These are phyloP conservation scores for Tribolium madens DNA, from an alignment of 1,140 invertebrate species.

Conservation along the genomic window DNA sequence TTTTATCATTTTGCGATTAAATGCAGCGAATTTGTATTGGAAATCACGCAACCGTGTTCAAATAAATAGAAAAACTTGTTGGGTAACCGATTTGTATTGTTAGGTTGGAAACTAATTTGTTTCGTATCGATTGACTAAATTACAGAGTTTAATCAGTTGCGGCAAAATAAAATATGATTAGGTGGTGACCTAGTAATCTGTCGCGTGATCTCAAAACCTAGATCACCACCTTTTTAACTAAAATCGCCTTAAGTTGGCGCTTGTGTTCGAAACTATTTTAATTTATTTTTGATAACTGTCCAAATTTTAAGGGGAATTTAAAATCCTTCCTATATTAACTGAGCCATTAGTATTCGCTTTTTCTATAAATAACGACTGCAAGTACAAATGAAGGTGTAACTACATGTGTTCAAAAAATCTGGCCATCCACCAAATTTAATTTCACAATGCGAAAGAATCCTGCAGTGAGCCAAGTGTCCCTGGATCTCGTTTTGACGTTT, in stretches of 20 bases:
- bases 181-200: constrained; percentile 8
- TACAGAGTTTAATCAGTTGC: background rate
- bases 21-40: background rate
- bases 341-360: constrained; percentile 1
- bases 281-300: constrained; percentile 3
- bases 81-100: constrained; percentile 16
- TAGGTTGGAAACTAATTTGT: constrained; percentile 12
- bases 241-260: too few species aligned
- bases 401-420: constrained; percentile 20
- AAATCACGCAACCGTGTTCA: constrained; percentile 1
- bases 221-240: background rate
- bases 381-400: constrained; percentile 33
- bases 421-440: constrained; percentile 4
- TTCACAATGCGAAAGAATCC: constrained; percentile 26
- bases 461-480: background rate
- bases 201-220: constrained; percentile 11
- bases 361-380: constrained; percentile 28
- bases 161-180: constrained; percentile 16
- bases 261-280: background rate
- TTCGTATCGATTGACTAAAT: constrained; percentile 16
- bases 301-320: background rate
- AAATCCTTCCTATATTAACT: background rate
- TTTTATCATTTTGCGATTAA: too few species aligned
- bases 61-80: constrained; percentile 19
- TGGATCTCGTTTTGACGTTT: background rate